These are phyloP conservation scores for Rhopalosiphum nymphaeae DNA, from an alignment of 2,888 invertebrate genomes.

Conservation along the genomic window DNA sequence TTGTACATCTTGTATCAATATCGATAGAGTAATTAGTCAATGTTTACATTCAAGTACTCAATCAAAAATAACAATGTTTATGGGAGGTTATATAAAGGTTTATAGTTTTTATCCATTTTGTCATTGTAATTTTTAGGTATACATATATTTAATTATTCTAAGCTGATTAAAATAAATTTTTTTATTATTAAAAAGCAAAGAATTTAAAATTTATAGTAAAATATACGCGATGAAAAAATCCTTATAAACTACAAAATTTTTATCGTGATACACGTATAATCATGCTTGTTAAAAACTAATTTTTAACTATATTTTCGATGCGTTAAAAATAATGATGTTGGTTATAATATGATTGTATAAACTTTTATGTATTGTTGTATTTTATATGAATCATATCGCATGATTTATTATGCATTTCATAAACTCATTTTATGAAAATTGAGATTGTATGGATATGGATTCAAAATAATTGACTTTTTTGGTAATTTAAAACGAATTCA, in stretches of 20 bases:
- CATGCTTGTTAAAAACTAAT: background rate
- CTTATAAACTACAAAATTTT: background rate
- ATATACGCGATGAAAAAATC: background rate
- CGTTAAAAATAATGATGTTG: background rate
- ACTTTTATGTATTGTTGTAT: background rate
- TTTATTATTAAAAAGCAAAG: background rate
- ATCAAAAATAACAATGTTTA: background rate
- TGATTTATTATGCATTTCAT: background rate
- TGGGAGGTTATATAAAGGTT: background rate
- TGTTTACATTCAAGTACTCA: background rate
- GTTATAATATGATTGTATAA: background rate
- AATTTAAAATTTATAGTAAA: background rate
- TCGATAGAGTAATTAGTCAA: background rate
- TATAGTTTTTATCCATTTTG: background rate
- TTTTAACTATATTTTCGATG: background rate
- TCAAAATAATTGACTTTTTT: background rate
- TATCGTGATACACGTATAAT: background rate
- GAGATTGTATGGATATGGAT: background rate
- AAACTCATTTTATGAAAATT: background rate
- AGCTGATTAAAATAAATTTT: background rate
- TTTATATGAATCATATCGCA: background rate
- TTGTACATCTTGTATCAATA: too few species aligned
- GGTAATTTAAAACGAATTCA: background rate
- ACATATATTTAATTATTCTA: background rate
- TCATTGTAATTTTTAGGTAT: too few species aligned